phyloP scores from a whole-genome alignment of 1,140 invertebrate species.

The Nylanderia fulva region DNA sequence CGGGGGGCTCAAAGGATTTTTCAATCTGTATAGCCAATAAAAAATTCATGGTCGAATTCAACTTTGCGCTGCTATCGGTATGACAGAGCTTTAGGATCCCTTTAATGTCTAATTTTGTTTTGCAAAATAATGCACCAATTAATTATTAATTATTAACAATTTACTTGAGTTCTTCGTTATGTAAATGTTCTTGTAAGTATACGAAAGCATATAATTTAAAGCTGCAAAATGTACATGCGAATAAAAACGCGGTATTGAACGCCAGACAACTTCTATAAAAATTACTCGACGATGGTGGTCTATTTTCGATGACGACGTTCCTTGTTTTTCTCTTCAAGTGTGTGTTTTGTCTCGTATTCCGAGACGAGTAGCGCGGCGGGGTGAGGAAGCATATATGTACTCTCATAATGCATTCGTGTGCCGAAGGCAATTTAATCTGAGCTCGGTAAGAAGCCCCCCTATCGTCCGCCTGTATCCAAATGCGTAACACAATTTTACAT shows the following conservation, averaged over 20 bases:
- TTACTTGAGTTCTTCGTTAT: not conserved
- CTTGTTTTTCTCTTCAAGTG: constrained; percentile 42
- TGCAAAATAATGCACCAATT: not conserved
- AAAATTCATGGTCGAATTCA: too few species aligned
- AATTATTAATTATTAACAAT: not conserved
- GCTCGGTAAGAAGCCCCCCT: constrained; percentile 17
- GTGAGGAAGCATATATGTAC: not conserved
- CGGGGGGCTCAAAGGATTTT: too few species aligned
- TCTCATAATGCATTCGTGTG: constrained; percentile 1
- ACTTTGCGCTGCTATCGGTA: too few species aligned
- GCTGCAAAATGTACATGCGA: not conserved
- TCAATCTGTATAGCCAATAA: too few species aligned
- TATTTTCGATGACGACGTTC: constrained; percentile 60
- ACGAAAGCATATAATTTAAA: not conserved
- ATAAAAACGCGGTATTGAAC: not conserved
- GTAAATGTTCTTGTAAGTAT: not conserved
- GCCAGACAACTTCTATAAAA: not conserved
- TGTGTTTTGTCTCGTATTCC: constrained; percentile 45
- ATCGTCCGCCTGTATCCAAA: constrained; percentile 34
- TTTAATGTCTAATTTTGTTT: not conserved
- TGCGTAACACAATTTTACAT: constrained; percentile 64
- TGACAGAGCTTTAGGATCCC: too few species aligned
- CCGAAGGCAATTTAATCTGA: constrained; percentile 16
- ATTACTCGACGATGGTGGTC: constrained; percentile 48
- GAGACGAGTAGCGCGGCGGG: not conserved